Evolutionary conservation across 2,888 invertebrate species (phyloP).

Genomic region (Amiota minor): DNA sequence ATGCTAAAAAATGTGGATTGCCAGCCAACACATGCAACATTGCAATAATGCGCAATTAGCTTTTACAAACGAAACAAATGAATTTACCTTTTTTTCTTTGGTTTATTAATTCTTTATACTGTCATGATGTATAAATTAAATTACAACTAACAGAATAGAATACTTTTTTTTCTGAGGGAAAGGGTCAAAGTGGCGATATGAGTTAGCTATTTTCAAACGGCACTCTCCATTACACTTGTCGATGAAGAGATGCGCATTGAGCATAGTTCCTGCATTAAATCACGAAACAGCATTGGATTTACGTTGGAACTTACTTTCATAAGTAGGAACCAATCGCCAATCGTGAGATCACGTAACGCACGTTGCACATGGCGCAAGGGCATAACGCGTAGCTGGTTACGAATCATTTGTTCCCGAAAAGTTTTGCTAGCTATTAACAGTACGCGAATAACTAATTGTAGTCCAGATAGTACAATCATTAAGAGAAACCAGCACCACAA

Average conservation of each 20-base stretch:
- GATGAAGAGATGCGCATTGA: constrained; percentile 53
- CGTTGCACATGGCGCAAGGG: constrained; percentile 58
- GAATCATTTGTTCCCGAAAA: constrained; percentile 64
- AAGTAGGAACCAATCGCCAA: constrained; percentile 86
- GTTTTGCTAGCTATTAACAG: constrained; percentile 75
- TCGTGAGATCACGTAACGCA: constrained; percentile 70
- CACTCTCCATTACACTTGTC: constrained; percentile 51
- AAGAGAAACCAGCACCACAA: constrained; percentile 85
- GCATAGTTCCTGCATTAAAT: constrained; percentile 77
- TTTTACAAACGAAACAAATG: too few species aligned
- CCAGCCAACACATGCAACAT: too few species aligned
- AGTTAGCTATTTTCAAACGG: constrained; percentile 36
- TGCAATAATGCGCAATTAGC: too few species aligned
- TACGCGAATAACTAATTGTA: constrained; percentile 80
- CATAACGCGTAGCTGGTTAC: constrained; percentile 63
- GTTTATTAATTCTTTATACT: too few species aligned
- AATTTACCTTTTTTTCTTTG: too few species aligned
- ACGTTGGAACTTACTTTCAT: constrained; percentile 85
- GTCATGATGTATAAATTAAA: too few species aligned
- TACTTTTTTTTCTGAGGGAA: neutral
- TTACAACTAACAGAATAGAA: too few species aligned
- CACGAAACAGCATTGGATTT: constrained; percentile 80
- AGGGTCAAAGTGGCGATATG: neutral
- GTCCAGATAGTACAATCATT: constrained; percentile 77
- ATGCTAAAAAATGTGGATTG: too few species aligned